Evolutionary conservation across 2,113 vertebrate genomes (phyloP).

Genomic region (Larimichthys polyactis): DNA sequence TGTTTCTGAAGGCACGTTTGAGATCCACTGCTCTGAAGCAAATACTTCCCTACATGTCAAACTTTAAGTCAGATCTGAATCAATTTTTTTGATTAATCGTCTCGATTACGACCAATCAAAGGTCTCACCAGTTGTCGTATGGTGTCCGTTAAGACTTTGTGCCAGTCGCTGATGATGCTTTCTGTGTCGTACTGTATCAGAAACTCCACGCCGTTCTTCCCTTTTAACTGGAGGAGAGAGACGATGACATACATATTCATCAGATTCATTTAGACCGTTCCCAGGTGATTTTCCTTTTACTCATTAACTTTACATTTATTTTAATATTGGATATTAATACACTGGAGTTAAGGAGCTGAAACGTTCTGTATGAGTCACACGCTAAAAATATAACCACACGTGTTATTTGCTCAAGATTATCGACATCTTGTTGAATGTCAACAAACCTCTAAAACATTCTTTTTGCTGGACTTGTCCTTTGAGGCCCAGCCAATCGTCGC

Average conservation of each 20-base stretch:
- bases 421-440: not conserved
- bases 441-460: slow-evolving; percentile 91
- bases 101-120: not conserved
- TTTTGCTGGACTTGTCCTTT: slow-evolving; percentile 97
- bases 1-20: no score
- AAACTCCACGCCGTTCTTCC: slow-evolving; percentile 89
- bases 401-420: not conserved
- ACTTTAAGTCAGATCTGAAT: not conserved
- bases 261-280: not conserved
- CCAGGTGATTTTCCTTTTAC: not conserved
- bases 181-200: slow-evolving; percentile 95
- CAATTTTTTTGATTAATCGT: not conserved
- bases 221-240: slow-evolving; percentile 86
- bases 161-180: slow-evolving; percentile 92
- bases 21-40: no score
- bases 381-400: not conserved
- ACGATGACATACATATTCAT: not conserved
- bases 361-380: not conserved
- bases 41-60: not conserved
- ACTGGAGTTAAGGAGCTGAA: not conserved
- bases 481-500: slow-evolving; percentile 88
- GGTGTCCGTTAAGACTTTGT: slow-evolving; percentile 87
- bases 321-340: not conserved
- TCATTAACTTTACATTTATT: not conserved
- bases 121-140: slow-evolving; percentile 87